Evolutionary conservation across 2,888 invertebrate genomes (phyloP), one percentile per base, ranked within the genome.

Genomic region (Cheilosia grossa): DNA sequence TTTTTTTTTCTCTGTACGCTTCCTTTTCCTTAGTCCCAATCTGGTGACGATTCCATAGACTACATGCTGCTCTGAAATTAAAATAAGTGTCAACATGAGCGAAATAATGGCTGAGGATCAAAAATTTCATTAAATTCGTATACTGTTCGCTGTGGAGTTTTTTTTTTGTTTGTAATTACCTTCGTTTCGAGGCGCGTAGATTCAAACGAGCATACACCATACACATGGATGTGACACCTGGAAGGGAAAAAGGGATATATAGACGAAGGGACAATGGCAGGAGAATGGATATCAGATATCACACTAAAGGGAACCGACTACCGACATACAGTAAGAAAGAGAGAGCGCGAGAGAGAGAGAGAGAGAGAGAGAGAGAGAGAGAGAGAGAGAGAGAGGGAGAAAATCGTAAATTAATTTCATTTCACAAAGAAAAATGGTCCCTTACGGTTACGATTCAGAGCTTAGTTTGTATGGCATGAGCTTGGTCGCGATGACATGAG

Each of bases 11-110:
- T 19, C 15, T 69, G 51, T 51, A 10, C 10, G 49, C 63, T 61
- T 67, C 53, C 19, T 51, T 10, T 7, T 21, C 19, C 37, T 13
- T 19, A 15, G 42, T 24, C 30, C 24, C 27, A 69, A 37, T 47
- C 47, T 61, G 59, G 56, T 54, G 19, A 49, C 30, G 30, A 70
- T 80, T 63, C 44, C 58, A 53, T 64, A 54, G 79, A 79, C 79
- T 79, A 64, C 80, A 80, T 75, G 58, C 51, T 66, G 70, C 59
- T 54, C 54, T 40, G 80, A 49, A 80, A 85, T 85, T 85, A 85
- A 81, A 85, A 85, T 85, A 85, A 85, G 70, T 85, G 85, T 85
- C 85, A 85, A 81, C 85, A 85, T 75, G 85, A 75, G 72, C 72
- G 72, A 70, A 85, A 85, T 85, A 85, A 85, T 85, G 85, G 85